Percentiles rank a stretch among this genome's conserved stretches.
These are phyloP conservation scores for Euura lappo DNA, from an alignment of 1,140 invertebrate species.

Conservation along the genomic window DNA sequence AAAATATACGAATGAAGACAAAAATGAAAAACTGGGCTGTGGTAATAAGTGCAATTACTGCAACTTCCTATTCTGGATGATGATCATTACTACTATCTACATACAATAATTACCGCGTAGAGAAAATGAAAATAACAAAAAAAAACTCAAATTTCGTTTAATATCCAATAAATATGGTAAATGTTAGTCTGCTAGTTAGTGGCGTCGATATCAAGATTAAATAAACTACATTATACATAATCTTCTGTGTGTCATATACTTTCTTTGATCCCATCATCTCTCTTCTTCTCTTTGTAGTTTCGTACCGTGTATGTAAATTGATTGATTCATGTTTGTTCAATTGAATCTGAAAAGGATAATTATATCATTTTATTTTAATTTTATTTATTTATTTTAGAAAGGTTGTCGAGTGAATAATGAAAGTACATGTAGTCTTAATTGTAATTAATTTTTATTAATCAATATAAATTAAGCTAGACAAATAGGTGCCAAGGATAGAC, in stretches of 20 bases:
- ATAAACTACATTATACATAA: conserved; percentile 37
- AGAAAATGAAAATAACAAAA: neutral
- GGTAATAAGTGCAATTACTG: conserved; percentile 5
- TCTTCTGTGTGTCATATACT: conserved; percentile 18
- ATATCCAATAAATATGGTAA: conserved; percentile 33
- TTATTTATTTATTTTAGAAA: neutral
- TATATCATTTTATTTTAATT: no score
- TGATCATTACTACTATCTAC: no score
- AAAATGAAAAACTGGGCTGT: neutral
- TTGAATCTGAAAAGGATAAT: no score
- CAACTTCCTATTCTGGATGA: conserved; percentile 5
- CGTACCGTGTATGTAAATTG: no score
- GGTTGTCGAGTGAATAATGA: neutral
- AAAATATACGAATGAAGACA: no score
- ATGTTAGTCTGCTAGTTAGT: conserved; percentile 44
- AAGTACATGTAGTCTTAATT: conserved; percentile 15
- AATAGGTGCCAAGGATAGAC: conserved; percentile 54
- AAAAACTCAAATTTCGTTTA: conserved; percentile 20
- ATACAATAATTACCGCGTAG: neutral
- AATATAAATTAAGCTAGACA: conserved; percentile 55
- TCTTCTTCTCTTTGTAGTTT: conserved; percentile 13
- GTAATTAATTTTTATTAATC: conserved; percentile 52
- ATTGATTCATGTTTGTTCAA: no score
- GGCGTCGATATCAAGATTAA: conserved; percentile 41
- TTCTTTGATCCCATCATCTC: conserved; percentile 19